phyloP scores from a whole-genome alignment of 2,888 invertebrate species.

The Pharmacophagus antenor region DNA sequence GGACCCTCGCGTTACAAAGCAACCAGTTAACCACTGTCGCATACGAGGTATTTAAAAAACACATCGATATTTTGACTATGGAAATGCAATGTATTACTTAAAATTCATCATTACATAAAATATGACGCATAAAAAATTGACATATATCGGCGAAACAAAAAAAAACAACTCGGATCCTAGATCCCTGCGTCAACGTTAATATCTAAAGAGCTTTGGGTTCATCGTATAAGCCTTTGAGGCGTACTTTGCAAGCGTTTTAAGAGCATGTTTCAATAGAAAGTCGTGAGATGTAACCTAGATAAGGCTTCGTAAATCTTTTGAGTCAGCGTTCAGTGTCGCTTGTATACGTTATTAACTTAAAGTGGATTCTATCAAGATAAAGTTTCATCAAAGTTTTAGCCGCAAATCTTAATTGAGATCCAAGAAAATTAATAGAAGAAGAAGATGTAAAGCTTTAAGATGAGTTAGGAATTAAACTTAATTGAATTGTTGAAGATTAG shows the following conservation, averaged over 20 bases:
- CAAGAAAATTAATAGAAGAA: background rate
- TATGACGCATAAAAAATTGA: no score
- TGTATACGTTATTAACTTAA: slow-evolving; percentile 17
- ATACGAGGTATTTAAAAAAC: no score
- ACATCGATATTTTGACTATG: no score
- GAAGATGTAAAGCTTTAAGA: background rate
- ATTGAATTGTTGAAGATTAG: no score
- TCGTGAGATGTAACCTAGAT: slow-evolving; percentile 58
- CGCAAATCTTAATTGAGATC: background rate
- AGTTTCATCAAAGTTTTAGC: background rate
- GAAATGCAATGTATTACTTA: no score
- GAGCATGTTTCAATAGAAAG: slow-evolving; percentile 44
- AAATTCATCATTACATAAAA: no score
- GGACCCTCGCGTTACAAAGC: no score
- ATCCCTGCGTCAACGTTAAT: slow-evolving; percentile 18
- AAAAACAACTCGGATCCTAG: background rate
- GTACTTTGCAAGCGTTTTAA: slow-evolving; percentile 35
- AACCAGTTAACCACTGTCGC: no score
- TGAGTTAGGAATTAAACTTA: background rate
- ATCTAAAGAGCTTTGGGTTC: slow-evolving; percentile 27
- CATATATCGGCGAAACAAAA: background rate
- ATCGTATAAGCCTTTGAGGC: slow-evolving; percentile 29
- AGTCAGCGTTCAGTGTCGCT: slow-evolving; percentile 2
- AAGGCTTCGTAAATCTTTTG: slow-evolving; percentile 39
- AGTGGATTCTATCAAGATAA: background rate